Conservation (phyloP, 2,113 vertebrate genomes). For the Plectropomus leopardus region DNA sequence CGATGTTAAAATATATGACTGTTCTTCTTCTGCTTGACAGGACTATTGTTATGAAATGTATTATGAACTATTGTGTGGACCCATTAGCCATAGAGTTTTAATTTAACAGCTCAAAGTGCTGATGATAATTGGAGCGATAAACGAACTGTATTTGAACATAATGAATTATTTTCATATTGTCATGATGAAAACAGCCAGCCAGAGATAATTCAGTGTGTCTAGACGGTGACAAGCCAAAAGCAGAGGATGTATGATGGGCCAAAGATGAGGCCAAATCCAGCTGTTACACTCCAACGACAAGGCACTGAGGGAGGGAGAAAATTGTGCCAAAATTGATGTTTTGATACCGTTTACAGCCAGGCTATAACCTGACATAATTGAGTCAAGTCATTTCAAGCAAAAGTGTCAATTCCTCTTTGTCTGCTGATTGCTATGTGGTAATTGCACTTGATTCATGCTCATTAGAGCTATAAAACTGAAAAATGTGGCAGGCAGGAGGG, state of each 20-base stretch:
- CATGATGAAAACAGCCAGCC: constrained; percentile 29
- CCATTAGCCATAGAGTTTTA: background rate
- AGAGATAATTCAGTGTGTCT: constrained; percentile 27
- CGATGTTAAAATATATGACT: background rate
- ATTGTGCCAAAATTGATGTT: constrained; percentile 47
- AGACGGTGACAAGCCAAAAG: constrained; percentile 4
- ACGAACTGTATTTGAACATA: constrained; percentile 15
- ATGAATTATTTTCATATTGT: too few species aligned
- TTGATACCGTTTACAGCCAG: constrained; percentile 34
- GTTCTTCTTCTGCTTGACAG: too few species aligned
- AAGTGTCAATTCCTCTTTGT: constrained; percentile 11
- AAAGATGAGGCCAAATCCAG: constrained; percentile 29
- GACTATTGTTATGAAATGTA: background rate
- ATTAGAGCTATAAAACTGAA: constrained; percentile 20
- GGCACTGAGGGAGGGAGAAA: constrained; percentile 5
- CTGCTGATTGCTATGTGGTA: constrained; percentile 48
- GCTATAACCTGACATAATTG: constrained; percentile 15
- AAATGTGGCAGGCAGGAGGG: constrained; percentile 28
- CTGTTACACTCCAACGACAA: constrained; percentile 15
- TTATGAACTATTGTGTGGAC: background rate
- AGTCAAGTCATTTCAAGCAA: constrained; percentile 11
- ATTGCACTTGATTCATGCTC: constrained; percentile 53
- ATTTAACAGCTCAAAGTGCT: constrained; percentile 14
- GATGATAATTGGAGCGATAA: constrained; percentile 20
- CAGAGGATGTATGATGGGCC: background rate